These are phyloP conservation scores for Epinotia demarniana DNA, from an alignment of 2,888 invertebrate species.

Conservation along the genomic window DNA sequence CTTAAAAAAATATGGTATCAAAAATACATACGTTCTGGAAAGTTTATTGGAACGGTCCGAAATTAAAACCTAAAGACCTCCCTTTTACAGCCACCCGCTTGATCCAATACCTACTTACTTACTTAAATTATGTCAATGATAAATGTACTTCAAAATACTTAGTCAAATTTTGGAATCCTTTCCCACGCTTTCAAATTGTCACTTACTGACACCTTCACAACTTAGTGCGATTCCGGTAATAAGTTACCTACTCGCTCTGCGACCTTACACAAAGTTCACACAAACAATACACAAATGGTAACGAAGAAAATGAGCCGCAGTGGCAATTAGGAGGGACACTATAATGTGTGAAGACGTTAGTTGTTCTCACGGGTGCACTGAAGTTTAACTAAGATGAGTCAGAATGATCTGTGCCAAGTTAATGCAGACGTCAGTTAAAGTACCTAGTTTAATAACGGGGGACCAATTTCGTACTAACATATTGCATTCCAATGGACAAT, in stretches of 20 bases:
- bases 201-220: constrained; percentile 19
- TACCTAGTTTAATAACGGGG: constrained; percentile 8
- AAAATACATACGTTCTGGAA: too few relatives aligned
- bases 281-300: constrained; percentile 35
- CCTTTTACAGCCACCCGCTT: too few relatives aligned
- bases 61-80: too few relatives aligned
- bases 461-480: not conserved
- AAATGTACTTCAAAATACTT: not conserved
- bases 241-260: constrained; percentile 14
- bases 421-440: constrained; percentile 10
- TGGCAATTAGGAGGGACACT: constrained; percentile 65
- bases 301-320: constrained; percentile 52
- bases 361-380: constrained; percentile 58
- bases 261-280: constrained; percentile 26
- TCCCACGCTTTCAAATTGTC: constrained; percentile 30
- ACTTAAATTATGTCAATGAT: not conserved
- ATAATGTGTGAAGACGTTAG: constrained; percentile 60
- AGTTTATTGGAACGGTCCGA: too few relatives aligned
- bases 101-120: too few relatives aligned
- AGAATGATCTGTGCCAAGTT: constrained; percentile 27
- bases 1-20: too few relatives aligned
- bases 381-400: constrained; percentile 29
- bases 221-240: constrained; percentile 26
- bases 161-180: not conserved
- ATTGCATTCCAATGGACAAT: too few relatives aligned